Evolutionary conservation across 2,888 invertebrate species (phyloP), one percentile per base, ranked within the genome.

Genomic region (Drosophila greeni): DNA sequence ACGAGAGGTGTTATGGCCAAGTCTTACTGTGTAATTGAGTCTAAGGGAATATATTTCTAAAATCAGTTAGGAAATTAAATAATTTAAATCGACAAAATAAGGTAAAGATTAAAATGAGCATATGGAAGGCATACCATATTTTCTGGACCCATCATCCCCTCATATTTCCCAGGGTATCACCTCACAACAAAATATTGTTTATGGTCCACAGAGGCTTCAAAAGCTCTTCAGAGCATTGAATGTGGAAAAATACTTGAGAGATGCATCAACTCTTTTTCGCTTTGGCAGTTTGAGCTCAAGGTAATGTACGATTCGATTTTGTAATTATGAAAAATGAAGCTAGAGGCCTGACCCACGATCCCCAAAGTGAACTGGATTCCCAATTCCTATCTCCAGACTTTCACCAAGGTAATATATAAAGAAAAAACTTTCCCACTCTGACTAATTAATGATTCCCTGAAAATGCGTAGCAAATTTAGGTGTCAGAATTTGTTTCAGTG

Each of bases 211-310:
- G 34, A 14, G 67, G 42, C 54, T 69, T 61, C 37, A 69, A 69
- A 69, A 59, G 54, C 70, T 70, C 62, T 68, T 62, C 70, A 62
- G 26, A 34, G 40, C 52, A 58, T 40, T 52, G 51, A 65, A 65
- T 62, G 37, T 65, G 65, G 65, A 54, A 62, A 61, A 51, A 68
- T 62, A 69, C 67, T 67, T 51, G 23, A 54, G 36, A 68, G 70
- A 69, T 62, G 68, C 70, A 68, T 70, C 68, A 55, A 57, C 49
- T 23, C 54, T 55, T 31, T 31, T 37, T 31, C 31, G 66, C 66
- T 76, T 84, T 76, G 84, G 84, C 82, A 80, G 76, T 84, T 84
- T 76, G 73, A 58, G 84, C 84, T 79, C 82, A 80, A 80, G 80
- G 80, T 84, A 82, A 82, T 76, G 84, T 73, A 66, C 55, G 61